These are phyloP conservation scores for Oryzias woworae DNA, from an alignment of 2,113 vertebrate genomes.

Conservation along the genomic window DNA sequence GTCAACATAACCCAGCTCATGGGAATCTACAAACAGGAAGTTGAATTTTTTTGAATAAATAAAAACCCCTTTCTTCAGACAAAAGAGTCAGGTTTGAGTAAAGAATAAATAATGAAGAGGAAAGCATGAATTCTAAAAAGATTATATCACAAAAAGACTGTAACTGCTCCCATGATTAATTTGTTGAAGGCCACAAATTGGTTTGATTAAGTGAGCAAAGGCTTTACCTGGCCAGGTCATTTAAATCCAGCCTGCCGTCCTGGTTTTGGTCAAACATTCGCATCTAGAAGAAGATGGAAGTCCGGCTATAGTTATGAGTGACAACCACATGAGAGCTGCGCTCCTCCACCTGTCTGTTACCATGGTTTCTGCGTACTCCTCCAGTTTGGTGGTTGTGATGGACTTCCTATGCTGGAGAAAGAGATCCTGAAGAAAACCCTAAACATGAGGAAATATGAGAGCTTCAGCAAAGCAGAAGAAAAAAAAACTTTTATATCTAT, in stretches of 20 bases:
- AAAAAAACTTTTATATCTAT: not conserved
- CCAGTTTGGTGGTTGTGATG: conserved; percentile 79
- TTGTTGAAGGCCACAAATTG: not conserved
- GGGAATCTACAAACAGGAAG: too few species aligned
- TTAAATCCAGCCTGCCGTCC: conserved; percentile 89
- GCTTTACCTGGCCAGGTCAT: conserved; percentile 88
- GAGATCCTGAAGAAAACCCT: conserved; percentile 91
- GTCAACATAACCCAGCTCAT: too few species aligned
- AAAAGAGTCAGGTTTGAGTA: too few species aligned
- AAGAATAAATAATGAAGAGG: not conserved
- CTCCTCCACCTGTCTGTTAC: conserved; percentile 65
- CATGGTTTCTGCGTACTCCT: conserved; percentile 86
- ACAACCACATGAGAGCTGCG: not conserved
- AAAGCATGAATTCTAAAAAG: too few species aligned
- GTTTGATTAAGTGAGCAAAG: too few species aligned
- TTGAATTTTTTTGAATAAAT: too few species aligned
- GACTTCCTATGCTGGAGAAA: conserved; percentile 83
- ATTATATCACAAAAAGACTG: not conserved
- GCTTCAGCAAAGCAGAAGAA: not conserved
- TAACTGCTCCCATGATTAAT: not conserved
- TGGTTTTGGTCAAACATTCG: conserved; percentile 91
- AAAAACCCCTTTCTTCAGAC: too few species aligned
- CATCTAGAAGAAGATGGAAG: conserved; percentile 75
- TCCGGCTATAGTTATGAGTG: not conserved
- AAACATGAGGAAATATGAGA: not conserved